A percentile compares a stretch with the other conserved stretches of the same genome.
These are phyloP conservation scores for Pipistrellus pygmaeus DNA, from an alignment of 2,797 vertebrate genomes.

Conservation along the genomic window DNA sequence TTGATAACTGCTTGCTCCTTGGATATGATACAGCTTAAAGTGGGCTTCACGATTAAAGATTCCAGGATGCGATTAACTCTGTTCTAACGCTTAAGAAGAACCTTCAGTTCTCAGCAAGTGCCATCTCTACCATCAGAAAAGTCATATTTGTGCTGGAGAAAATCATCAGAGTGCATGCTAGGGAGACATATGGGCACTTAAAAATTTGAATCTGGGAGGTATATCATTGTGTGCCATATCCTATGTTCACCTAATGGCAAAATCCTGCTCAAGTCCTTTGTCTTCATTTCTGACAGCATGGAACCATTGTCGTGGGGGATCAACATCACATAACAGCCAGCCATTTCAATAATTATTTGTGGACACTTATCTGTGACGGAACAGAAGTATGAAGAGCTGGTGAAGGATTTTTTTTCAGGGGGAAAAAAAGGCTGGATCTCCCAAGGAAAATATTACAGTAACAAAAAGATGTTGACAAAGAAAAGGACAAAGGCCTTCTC, in stretches of 20 bases:
- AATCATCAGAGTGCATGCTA: neutral
- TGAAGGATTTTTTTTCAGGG: conserved; percentile 57
- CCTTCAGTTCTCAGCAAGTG: conserved; percentile 45
- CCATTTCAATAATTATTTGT: conserved; percentile 41
- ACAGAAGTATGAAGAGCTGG: conserved; percentile 46
- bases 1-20: conserved; percentile 42
- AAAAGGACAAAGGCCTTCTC: neutral
- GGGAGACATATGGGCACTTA: neutral
- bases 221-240: neutral
- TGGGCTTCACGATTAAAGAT: conserved; percentile 28
- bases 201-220: neutral
- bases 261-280: neutral
- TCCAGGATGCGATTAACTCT: neutral
- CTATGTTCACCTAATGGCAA: conserved; percentile 22
- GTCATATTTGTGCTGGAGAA: conserved; percentile 46
- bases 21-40: conserved; percentile 31
- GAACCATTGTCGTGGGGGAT: neutral
- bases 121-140: conserved; percentile 39
- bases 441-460: conserved; percentile 48
- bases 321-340: conserved; percentile 10
- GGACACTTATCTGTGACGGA: conserved; percentile 25
- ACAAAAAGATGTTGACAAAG: conserved; percentile 16
- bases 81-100: conserved; percentile 27
- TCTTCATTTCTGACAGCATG: neutral
- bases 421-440: neutral